Evolutionary conservation across 1,140 invertebrate species (phyloP).

Genomic region (Heliconius hermathena): DNA sequence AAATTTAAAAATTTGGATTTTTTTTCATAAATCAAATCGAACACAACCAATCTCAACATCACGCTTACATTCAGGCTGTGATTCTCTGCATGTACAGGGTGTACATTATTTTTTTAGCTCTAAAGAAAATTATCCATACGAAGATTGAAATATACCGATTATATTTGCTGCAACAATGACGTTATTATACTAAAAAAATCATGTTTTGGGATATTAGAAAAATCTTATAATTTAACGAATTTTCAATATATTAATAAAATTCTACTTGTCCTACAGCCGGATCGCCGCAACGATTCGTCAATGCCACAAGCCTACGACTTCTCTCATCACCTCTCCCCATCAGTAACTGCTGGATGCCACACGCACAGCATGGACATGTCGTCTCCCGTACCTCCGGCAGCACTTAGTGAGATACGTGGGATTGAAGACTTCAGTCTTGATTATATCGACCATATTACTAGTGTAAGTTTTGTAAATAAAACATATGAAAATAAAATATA

Average conservation of each 20-base stretch:
- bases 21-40: background rate
- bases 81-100: no score
- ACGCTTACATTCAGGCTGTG: no score
- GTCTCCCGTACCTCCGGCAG: constrained; percentile 70
- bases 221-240: background rate
- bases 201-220: background rate
- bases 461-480: constrained; percentile 43
- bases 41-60: no score
- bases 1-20: no score
- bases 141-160: no score
- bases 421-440: constrained; percentile 1
- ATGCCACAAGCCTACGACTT: constrained; percentile 78
- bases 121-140: no score
- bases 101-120: no score
- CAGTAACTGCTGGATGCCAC: constrained; percentile 63
- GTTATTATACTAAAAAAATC: no score
- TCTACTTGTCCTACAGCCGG: constrained; percentile 51
- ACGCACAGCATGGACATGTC: constrained; percentile 68
- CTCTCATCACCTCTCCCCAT: constrained; percentile 74
- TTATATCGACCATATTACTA: constrained; percentile 43
- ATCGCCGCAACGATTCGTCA: constrained; percentile 75
- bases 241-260: no score
- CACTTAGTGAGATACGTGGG: background rate
- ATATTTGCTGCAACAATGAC: no score
- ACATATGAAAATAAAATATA: no score